A percentile compares a stretch with the other conserved stretches of the same genome.
These are phyloP conservation scores for Peromyscus attwateri DNA, from an alignment of 2,797 vertebrate species.

Conservation along the genomic window DNA sequence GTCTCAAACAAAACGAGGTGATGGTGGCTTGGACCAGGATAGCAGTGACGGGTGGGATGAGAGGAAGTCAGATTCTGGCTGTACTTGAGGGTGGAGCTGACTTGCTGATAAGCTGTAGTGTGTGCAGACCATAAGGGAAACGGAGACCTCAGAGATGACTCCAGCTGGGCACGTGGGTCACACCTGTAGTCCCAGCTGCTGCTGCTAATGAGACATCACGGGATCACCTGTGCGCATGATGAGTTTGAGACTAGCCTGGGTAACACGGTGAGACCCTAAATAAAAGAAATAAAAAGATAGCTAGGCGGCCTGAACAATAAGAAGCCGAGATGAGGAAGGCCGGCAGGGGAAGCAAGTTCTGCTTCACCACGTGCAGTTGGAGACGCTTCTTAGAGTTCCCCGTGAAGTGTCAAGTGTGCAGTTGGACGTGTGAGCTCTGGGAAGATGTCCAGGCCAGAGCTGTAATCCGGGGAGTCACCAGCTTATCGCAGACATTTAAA, in stretches of 20 bases:
- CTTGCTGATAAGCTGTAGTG: conserved; percentile 24
- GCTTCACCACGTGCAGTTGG: background rate
- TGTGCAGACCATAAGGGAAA: background rate
- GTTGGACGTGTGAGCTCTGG: conserved; percentile 59
- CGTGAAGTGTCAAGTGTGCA: conserved; percentile 40
- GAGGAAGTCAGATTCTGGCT: background rate
- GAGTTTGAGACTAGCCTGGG: background rate
- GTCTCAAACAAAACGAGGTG: background rate
- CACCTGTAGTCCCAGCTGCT: background rate
- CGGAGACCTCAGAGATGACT: background rate
- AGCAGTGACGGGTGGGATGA: background rate
- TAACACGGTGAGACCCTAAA: background rate
- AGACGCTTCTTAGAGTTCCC: conserved; percentile 14
- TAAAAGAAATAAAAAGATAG: background rate
- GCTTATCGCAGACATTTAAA: conserved; percentile 66
- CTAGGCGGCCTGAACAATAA: background rate
- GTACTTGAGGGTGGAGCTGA: background rate
- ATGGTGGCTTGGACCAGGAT: background rate
- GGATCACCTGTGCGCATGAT: background rate
- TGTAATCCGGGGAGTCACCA: conserved; percentile 74
- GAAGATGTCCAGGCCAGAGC: conserved; percentile 66
- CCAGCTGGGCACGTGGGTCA: background rate
- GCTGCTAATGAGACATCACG: background rate
- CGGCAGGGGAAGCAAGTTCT: background rate
- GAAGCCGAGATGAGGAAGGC: background rate